These are phyloP conservation scores for Alectura lathami DNA, from an alignment of 2,113 vertebrate species.

Conservation along the genomic window DNA sequence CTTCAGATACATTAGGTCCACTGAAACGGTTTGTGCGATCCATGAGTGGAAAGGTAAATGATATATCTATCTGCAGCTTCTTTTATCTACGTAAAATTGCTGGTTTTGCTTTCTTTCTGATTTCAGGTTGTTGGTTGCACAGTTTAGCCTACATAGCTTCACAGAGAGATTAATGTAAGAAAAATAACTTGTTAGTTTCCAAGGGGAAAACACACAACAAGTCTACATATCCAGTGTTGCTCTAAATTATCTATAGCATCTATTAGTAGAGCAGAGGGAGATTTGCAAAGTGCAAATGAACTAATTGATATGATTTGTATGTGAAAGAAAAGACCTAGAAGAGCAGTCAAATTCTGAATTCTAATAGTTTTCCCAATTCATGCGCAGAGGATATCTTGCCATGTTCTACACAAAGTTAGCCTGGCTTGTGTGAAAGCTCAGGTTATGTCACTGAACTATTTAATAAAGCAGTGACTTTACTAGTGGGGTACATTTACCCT, in stretches of 20 bases:
- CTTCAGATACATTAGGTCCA: not conserved
- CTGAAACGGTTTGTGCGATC: not conserved
- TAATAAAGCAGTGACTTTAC: slow-evolving; percentile 26
- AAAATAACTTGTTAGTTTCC: slow-evolving; percentile 12
- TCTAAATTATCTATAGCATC: slow-evolving; percentile 22
- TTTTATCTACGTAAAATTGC: not conserved
- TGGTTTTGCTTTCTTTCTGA: not conserved
- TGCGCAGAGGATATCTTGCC: not conserved
- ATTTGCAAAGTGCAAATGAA: slow-evolving; percentile 43
- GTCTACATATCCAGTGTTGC: not conserved
- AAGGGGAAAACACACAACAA: not conserved
- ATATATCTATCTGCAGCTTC: not conserved
- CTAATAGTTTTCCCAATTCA: not conserved
- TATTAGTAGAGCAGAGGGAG: slow-evolving; percentile 8
- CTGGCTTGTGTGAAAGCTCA: not conserved
- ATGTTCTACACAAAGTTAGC: not conserved
- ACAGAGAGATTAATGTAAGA: not conserved
- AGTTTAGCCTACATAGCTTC: not conserved
- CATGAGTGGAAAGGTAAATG: not conserved
- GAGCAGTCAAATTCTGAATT: not conserved
- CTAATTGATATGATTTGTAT: not conserved
- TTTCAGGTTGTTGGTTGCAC: not conserved
- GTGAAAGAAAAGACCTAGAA: not conserved
- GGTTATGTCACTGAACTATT: not conserved
- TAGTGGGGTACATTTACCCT: not conserved